Conservation (phyloP, 2,797 vertebrate species). For the Crax fasciolata region DNA sequence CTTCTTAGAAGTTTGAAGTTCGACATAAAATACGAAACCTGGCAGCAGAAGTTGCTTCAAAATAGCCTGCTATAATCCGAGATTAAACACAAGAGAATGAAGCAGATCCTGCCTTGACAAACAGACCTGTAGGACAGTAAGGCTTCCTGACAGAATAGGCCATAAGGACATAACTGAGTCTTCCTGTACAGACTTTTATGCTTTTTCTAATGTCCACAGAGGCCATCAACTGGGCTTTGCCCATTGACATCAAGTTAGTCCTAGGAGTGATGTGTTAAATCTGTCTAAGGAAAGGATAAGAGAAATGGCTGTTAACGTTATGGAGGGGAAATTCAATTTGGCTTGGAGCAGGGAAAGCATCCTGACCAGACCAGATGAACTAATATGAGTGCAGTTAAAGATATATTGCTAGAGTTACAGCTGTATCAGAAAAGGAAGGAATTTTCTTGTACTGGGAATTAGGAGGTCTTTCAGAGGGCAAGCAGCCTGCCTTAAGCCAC, state of each 20-base stretch:
- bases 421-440: background rate
- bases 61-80: background rate
- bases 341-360: constrained; percentile 19
- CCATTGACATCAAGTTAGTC: background rate
- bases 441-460: constrained; percentile 32
- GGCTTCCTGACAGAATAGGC: background rate
- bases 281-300: constrained; percentile 19
- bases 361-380: background rate
- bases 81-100: background rate
- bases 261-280: constrained; percentile 29
- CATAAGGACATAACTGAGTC: background rate
- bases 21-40: background rate
- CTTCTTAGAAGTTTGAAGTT: background rate
- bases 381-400: constrained; percentile 35
- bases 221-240: background rate
- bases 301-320: constrained; percentile 22
- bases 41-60: background rate
- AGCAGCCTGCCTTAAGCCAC: background rate
- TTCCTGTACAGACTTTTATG: constrained; percentile 7
- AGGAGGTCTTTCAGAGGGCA: constrained; percentile 38
- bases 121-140: background rate
- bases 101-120: background rate
- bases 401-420: constrained; percentile 18
- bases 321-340: constrained; percentile 43
- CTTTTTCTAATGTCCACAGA: background rate